Percentiles rank a stretch among this genome's conserved stretches.
phyloP scores from a whole-genome alignment of 2,888 invertebrate species.

The Suillia variegata region DNA sequence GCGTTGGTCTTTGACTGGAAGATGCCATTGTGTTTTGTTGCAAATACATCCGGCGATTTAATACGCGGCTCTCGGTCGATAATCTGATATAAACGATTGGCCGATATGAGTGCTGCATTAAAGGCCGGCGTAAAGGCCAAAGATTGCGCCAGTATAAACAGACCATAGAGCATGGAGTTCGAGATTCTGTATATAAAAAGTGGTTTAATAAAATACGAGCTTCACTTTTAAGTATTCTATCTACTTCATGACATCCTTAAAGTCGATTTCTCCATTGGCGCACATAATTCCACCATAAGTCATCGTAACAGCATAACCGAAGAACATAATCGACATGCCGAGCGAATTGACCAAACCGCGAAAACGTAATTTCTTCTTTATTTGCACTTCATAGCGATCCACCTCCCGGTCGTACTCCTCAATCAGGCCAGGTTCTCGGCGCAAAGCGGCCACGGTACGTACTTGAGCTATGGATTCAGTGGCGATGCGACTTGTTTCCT shows the following conservation, averaged over 20 bases:
- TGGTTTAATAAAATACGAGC: too few relatives aligned
- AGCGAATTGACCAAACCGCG: conserved; percentile 73
- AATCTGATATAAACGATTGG: conserved; percentile 70
- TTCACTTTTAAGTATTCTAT: conserved; percentile 35
- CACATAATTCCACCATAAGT: conserved; percentile 76
- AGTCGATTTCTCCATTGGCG: conserved; percentile 66
- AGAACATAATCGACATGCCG: conserved; percentile 72
- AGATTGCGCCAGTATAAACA: conserved; percentile 78
- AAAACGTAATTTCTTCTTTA: conserved; percentile 65
- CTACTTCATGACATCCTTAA: conserved; percentile 74
- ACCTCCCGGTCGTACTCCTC: conserved; percentile 67
- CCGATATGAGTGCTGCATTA: conserved; percentile 72
- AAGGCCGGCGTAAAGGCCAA: conserved; percentile 79
- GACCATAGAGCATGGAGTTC: conserved; percentile 75
- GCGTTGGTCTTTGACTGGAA: conserved; percentile 34
- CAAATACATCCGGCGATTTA: conserved; percentile 57
- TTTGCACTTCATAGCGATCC: conserved; percentile 61
- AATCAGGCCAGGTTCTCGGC: conserved; percentile 67
- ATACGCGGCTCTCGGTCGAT: conserved; percentile 67
- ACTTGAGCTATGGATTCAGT: conserved; percentile 77
- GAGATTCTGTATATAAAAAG: conserved; percentile 65
- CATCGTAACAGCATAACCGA: conserved; percentile 73
- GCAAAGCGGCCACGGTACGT: conserved; percentile 70
- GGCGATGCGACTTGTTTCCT: conserved; percentile 72
- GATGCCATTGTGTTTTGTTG: conserved; percentile 25